Evolutionary conservation across 2,797 vertebrate species (phyloP).

Genomic region (Liparis tanakae): DNA sequence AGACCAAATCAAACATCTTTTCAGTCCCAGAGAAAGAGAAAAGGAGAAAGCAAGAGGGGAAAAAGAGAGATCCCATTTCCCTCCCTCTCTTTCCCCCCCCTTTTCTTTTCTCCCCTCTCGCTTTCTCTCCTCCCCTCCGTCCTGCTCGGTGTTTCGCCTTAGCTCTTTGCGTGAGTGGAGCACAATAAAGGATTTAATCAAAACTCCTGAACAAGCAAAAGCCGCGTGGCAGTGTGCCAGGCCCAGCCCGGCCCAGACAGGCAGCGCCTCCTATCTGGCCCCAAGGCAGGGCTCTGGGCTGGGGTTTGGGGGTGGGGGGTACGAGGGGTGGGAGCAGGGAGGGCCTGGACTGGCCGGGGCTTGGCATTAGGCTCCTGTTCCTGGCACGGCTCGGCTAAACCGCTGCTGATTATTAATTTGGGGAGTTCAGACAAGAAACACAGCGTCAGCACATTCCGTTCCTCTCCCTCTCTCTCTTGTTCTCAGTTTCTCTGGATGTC

Average conservation of each 20-base stretch:
- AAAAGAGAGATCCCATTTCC: slow-evolving; percentile 58
- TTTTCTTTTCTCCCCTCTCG: slow-evolving; percentile 56
- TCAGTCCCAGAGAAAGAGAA: slow-evolving; percentile 60
- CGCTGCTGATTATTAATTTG: slow-evolving; percentile 84
- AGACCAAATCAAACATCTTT: slow-evolving; percentile 74
- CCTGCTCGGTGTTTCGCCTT: slow-evolving; percentile 74
- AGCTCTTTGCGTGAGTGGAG: slow-evolving; percentile 83
- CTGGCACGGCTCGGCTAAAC: slow-evolving; percentile 79
- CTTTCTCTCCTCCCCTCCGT: slow-evolving; percentile 64
- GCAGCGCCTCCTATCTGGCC: slow-evolving; percentile 69
- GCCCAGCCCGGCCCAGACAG: slow-evolving; percentile 52
- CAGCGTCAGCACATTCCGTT: slow-evolving; percentile 83
- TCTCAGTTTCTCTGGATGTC: slow-evolving; percentile 48
- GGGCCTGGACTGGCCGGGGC: slow-evolving; percentile 66
- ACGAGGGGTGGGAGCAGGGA: slow-evolving; percentile 42
- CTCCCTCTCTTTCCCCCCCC: slow-evolving; percentile 8
- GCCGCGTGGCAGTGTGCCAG: slow-evolving; percentile 77
- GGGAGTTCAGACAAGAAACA: slow-evolving; percentile 82
- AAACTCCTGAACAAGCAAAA: slow-evolving; percentile 87
- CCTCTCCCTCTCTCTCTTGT: slow-evolving; percentile 21
- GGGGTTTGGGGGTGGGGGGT: slow-evolving; percentile 1
- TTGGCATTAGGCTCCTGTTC: slow-evolving; percentile 77
- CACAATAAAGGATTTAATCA: slow-evolving; percentile 86
- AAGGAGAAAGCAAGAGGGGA: slow-evolving; percentile 57
- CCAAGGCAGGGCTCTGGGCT: slow-evolving; percentile 45